Evolutionary conservation across 92 coral and sea anemone genomes (phyloP).

Genomic region (Palythoa grandiflora): DNA sequence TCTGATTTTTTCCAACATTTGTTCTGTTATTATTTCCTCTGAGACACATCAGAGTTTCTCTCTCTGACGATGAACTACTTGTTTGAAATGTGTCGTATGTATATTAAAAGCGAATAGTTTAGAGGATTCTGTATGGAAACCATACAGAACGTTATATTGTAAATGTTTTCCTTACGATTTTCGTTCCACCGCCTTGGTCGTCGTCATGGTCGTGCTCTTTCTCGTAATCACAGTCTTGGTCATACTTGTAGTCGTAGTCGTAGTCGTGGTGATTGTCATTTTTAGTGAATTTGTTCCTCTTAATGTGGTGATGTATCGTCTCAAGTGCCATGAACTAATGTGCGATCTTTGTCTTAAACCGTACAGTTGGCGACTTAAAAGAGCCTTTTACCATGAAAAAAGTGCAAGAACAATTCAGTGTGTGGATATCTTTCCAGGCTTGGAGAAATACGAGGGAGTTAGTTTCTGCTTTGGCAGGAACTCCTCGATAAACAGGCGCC

Average conservation of each 20-base stretch:
- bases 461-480: neutral
- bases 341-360: neutral
- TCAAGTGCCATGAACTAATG: neutral
- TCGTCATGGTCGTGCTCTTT: neutral
- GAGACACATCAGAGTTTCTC: too few species aligned
- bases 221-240: too few species aligned
- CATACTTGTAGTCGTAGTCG: neutral
- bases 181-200: neutral
- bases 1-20: too few species aligned
- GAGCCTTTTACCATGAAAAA: constrained; percentile 27
- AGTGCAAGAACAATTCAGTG: constrained; percentile 28
- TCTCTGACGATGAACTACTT: too few species aligned
- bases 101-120: too few species aligned
- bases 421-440: constrained; percentile 36
- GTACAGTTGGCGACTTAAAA: constrained; percentile 28
- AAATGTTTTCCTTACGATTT: too few species aligned
- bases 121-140: too few species aligned
- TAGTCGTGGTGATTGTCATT: neutral
- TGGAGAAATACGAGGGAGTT: constrained; percentile 17
- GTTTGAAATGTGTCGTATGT: too few species aligned
- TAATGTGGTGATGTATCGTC: neutral
- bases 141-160: too few species aligned
- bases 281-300: neutral
- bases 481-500: neutral
- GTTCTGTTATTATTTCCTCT: too few species aligned